These are phyloP conservation scores for Leuciscus idus DNA, from an alignment of 2,113 vertebrate species.

Conservation along the genomic window DNA sequence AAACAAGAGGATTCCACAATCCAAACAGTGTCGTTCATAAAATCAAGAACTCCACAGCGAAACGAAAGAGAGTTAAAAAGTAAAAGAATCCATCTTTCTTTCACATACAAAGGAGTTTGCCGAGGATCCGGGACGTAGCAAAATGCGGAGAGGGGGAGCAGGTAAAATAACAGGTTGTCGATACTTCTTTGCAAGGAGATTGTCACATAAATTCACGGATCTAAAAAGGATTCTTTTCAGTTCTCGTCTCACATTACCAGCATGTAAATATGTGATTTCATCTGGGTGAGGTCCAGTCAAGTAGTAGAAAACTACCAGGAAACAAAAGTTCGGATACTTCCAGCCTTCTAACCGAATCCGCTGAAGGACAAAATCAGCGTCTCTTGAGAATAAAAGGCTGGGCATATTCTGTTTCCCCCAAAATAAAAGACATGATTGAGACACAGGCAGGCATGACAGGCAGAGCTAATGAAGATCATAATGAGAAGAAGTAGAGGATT, in stretches of 20 bases:
- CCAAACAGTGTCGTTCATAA: constrained; percentile 60
- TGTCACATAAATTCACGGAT: constrained; percentile 64
- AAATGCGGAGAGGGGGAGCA: constrained; percentile 69
- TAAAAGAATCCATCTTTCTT: constrained; percentile 56
- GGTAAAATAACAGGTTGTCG: constrained; percentile 62
- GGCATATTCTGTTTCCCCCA: constrained; percentile 76
- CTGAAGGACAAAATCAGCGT: constrained; percentile 65
- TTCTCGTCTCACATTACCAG: constrained; percentile 69
- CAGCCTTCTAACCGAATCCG: constrained; percentile 63
- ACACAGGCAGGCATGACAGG: constrained; percentile 25
- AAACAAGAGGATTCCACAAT: constrained; percentile 64
- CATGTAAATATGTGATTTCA: constrained; percentile 72
- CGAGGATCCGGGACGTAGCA: constrained; percentile 64
- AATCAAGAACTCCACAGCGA: constrained; percentile 77
- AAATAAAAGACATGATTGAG: constrained; percentile 60
- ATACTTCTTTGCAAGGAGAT: constrained; percentile 58
- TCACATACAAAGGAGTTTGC: constrained; percentile 52
- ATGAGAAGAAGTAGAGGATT: constrained; percentile 50
- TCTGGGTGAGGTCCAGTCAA: constrained; percentile 70
- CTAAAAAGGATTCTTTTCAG: constrained; percentile 62
- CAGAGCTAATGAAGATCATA: constrained; percentile 56
- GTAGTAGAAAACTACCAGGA: constrained; percentile 69
- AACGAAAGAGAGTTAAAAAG: constrained; percentile 49
- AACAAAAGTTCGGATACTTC: constrained; percentile 64
- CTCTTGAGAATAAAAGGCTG: constrained; percentile 64